phyloP scores from a whole-genome alignment of 53 echinoderm and acorn worm species.

The Temnopleurus reevesii region DNA sequence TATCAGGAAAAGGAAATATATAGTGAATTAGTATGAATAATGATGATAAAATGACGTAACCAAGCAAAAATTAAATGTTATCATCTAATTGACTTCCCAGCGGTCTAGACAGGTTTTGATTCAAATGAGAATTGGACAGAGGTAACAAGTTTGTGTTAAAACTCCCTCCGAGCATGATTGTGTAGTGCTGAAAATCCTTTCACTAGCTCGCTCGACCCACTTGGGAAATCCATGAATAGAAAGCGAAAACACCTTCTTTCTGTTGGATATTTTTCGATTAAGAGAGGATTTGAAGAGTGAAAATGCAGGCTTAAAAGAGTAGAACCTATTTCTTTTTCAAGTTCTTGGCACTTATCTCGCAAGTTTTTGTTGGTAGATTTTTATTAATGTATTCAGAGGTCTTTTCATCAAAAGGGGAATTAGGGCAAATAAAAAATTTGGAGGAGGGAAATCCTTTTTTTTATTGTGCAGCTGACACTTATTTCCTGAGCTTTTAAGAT shows the following conservation, averaged over 20 bases:
- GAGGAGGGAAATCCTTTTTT: neutral
- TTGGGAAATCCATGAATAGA: slow-evolving; percentile 21
- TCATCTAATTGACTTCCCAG: neutral
- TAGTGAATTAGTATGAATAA: too few species aligned
- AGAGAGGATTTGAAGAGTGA: neutral
- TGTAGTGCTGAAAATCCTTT: neutral
- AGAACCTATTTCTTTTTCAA: neutral
- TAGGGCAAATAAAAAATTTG: too few species aligned
- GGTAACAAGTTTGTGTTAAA: neutral
- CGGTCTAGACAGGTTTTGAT: neutral
- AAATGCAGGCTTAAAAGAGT: neutral
- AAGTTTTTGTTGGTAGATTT: neutral
- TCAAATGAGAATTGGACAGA: neutral
- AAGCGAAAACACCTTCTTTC: neutral
- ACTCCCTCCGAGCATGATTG: neutral
- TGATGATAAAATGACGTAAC: too few species aligned
- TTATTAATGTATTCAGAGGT: neutral
- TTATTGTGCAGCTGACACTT: neutral
- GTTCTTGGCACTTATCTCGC: neutral
- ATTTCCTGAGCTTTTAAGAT: neutral
- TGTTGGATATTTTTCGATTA: neutral
- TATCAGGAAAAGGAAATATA: too few species aligned
- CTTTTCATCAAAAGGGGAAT: too few species aligned
- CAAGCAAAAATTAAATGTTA: neutral
- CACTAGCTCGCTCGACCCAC: neutral